Evolutionary conservation across 1,140 invertebrate species (phyloP), one percentile per base, ranked within the genome.

Genomic region (Paracyclopina nana): DNA sequence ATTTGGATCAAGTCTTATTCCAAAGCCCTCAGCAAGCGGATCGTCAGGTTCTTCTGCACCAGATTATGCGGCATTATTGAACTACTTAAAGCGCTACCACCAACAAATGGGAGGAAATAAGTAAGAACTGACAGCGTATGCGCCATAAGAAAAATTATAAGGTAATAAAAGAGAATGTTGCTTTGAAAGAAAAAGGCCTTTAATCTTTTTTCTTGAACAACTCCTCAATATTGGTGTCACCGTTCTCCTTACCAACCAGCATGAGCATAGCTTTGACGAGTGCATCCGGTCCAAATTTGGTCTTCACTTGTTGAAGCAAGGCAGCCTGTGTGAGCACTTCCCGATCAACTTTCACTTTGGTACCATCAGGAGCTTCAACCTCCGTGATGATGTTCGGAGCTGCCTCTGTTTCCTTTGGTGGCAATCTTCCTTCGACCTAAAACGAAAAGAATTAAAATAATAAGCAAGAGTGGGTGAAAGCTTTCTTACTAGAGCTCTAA

Each of bases 221-320:
- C n/a, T n/a, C n/a, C n/a, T n/a, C n/a, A n/a, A n/a, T n/a, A n/a
- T n/a, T n/a, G n/a, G n/a, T n/a, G n/a, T n/a, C n/a, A n/a, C n/a
- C n/a, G n/a, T n/a, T n/a, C n/a, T n/a, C n/a, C n/a, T n/a, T n/a
- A n/a, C n/a, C n/a, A n/a, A 38, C 34, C 16, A 48, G 22, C 14
- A 48, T 14, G 24, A 48, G 27, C 27, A 48, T 11, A 14, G 45
- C 45, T 48, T 48, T 14, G 9, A 48, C 14, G 30, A 16, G 14
- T 4, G 20, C 29, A 6, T 48, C 29, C 30, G 16, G 11, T n/a
- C 45, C 45, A 27, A 48, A 48, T 28, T 14, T 48, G 2, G 25
- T 28, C 27, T 48, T 48, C 45, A 48, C 30, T 26, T 48, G 45
- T 12, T 48, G 25, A 11, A 48, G 25, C 12, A 48, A 28, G 16